These are phyloP conservation scores for Cydia fagiglandana DNA, from an alignment of 1,140 invertebrate species.

Conservation along the genomic window DNA sequence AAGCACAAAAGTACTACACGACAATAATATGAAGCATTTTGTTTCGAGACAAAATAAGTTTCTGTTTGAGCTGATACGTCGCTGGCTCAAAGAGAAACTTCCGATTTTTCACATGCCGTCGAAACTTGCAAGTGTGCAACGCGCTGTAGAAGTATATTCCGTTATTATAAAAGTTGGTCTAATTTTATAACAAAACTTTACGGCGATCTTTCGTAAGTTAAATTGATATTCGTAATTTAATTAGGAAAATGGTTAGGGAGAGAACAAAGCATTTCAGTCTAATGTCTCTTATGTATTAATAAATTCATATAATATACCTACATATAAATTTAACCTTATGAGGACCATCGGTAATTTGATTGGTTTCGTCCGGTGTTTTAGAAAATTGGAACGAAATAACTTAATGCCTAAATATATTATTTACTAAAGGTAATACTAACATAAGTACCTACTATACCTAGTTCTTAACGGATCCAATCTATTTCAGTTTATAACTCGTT, in stretches of 20 bases:
- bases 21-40: slow-evolving; percentile 76
- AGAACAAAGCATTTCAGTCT: too few relatives aligned
- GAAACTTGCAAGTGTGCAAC: slow-evolving; percentile 34
- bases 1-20: slow-evolving; percentile 75
- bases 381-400: too few relatives aligned
- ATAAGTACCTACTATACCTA: too few relatives aligned
- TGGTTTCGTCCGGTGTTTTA: too few relatives aligned
- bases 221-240: not conserved
- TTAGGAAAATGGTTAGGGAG: not conserved
- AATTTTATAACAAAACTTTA: slow-evolving; percentile 6
- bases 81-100: slow-evolving; percentile 41
- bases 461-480: too few relatives aligned
- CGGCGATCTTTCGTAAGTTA: not conserved
- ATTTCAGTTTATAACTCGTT: too few relatives aligned
- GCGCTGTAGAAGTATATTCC: slow-evolving; percentile 15
- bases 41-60: slow-evolving; percentile 63
- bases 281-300: not conserved
- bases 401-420: too few relatives aligned
- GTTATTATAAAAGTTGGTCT: slow-evolving; percentile 27
- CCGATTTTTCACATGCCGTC: slow-evolving; percentile 38
- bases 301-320: too few relatives aligned
- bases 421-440: too few relatives aligned
- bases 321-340: too few relatives aligned
- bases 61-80: slow-evolving; percentile 63
- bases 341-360: too few relatives aligned